Conservation (phyloP, 2,113 vertebrate species). For the Suricata suricatta region DNA sequence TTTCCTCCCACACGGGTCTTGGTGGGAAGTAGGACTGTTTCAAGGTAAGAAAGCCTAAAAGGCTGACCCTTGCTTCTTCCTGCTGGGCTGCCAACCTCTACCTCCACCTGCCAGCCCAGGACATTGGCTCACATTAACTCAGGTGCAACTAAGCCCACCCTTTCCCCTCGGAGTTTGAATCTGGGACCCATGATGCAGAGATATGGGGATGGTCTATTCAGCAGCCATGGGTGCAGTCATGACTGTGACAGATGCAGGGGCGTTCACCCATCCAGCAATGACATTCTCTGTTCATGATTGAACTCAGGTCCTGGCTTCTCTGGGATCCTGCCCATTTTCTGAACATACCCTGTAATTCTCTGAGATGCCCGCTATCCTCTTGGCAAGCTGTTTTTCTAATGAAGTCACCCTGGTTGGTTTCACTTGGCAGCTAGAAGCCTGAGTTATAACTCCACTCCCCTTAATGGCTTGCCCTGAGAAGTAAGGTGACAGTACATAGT, state of each 20-base stretch:
- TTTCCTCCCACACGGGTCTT: background rate
- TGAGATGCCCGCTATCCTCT: background rate
- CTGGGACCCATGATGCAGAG: background rate
- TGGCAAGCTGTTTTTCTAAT: background rate
- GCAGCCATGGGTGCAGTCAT: background rate
- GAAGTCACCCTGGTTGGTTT: background rate
- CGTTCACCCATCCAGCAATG: rapidly evolving
- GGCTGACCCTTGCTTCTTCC: background rate
- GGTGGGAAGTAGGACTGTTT: background rate
- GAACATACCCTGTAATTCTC: background rate
- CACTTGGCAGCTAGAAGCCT: background rate
- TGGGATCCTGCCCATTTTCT: background rate
- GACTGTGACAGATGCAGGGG: background rate
- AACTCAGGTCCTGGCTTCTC: background rate
- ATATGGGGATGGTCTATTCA: background rate
- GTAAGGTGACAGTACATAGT: background rate
- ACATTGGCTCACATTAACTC: background rate
- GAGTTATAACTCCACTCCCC: background rate
- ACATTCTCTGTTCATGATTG: background rate
- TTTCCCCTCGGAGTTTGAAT: background rate
- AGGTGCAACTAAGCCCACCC: background rate
- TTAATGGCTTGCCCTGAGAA: background rate
- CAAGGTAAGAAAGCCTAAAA: background rate
- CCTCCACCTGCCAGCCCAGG: background rate
- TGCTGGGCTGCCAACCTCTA: background rate